Percentiles rank a stretch among this genome's conserved stretches.
Conservation (phyloP, 1,140 invertebrate genomes). For the Ceratosolen fusciceps region DNA sequence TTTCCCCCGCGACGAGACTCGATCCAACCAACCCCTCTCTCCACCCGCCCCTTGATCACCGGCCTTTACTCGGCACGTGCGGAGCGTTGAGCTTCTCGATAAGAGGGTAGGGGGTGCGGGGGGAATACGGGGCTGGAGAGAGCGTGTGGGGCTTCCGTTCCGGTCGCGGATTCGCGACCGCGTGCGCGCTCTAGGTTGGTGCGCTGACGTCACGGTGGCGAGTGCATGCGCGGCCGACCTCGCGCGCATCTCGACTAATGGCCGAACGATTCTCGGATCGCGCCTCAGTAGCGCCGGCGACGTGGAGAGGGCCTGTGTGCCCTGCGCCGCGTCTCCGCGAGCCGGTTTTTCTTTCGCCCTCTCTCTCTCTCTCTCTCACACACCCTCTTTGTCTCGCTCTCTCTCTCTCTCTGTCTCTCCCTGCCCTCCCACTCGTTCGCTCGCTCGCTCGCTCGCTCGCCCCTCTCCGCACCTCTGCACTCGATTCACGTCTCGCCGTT, state of each 20-base stretch:
- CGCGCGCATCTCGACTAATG: constrained; percentile 5
- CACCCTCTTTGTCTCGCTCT: too few species aligned
- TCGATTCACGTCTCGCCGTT: too few species aligned
- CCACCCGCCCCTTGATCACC: too few species aligned
- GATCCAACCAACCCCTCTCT: too few species aligned
- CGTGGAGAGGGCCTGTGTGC: constrained; percentile 35
- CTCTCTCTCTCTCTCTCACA: not conserved
- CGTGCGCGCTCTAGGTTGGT: not conserved
- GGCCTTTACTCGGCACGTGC: too few species aligned
- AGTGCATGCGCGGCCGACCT: not conserved
- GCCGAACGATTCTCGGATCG: not conserved
- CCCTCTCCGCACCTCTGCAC: too few species aligned
- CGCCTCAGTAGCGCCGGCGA: constrained; percentile 25
- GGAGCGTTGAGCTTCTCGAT: too few species aligned
- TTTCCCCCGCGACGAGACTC: too few species aligned
- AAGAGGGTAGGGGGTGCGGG: too few species aligned
- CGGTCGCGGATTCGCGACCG: not conserved
- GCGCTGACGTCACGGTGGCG: not conserved
- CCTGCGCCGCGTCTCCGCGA: constrained; percentile 15
- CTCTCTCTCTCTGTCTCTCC: not conserved
- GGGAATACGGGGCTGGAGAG: too few species aligned
- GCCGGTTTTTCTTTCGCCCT: not conserved
- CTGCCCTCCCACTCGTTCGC: not conserved
- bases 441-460: not conserved
- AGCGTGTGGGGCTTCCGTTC: too few species aligned